Base-by-base conservation (phyloP, 2,888 invertebrate species). In the Pycnomerus fuliginosus region DNA sequence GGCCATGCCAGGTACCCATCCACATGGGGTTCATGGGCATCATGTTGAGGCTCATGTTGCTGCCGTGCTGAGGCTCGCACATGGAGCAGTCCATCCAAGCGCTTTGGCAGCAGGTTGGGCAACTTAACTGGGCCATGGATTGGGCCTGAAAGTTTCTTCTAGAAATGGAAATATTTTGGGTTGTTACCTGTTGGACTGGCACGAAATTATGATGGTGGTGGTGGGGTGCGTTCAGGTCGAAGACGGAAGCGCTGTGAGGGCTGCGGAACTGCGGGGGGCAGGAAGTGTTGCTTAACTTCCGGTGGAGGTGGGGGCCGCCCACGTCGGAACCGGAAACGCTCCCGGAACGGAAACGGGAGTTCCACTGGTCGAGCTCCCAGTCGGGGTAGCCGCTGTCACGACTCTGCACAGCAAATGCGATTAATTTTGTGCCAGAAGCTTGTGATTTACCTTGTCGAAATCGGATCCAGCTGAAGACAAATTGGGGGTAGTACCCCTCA, bases 101-200 rank as follows among this genome's bases (percentile, higher is more conserved):
- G 15, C 65, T 64, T 46, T 68, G 61, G 54, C 71, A 75, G 51
- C 80, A 81, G 30, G 76, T 75, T 16, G 77, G 76, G 52, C 80
- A 82, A 60, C 80, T 80, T 3, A 86, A 62, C 34, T 85, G 84
- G 0, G 84, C 84, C 77, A 84, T 77, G 0, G 85, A 85, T 58
- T 85, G 85, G 0, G 84, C 81, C 84, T 85, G 60, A n/a, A 69
- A 67, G 22, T 20, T 12, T 20, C 3, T 16, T 10, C 11, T 37
- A 4, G 7, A 11, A 20, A 4, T 8, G 7, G 10, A 16, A 25
- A 20, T 25, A 1, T 39, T 7, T 8, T 7, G 11, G 37, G 11
- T 3, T 22, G 52, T 63, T 67, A 83, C 83, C 74, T 83, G 83
- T 56, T 81, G 80, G 73, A 83, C 76, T 5, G 46, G 46, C 25